Evolutionary conservation across 2,888 invertebrate genomes (phyloP).

Genomic region (Epiblema foenella): DNA sequence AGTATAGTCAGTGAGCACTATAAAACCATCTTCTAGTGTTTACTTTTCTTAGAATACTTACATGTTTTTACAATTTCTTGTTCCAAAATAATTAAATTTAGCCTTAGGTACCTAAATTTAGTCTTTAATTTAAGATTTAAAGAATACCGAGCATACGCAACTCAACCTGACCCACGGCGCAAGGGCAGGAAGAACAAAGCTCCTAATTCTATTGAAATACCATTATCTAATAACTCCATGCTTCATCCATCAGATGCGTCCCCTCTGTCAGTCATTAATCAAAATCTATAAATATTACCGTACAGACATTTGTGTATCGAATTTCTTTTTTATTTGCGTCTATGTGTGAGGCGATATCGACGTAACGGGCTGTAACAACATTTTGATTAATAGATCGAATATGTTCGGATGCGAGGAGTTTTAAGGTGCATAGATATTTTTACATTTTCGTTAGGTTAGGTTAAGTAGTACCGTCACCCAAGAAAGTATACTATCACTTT

Average conservation of each 20-base stretch:
- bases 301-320: conserved; percentile 77
- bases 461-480: not conserved
- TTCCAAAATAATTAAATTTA: too few relatives aligned
- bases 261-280: conserved; percentile 81
- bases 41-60: too few relatives aligned
- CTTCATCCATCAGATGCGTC: conserved; percentile 76
- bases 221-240: conserved; percentile 81
- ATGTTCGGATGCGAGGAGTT: conserved; percentile 30
- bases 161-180: conserved; percentile 55
- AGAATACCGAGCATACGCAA: too few relatives aligned
- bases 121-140: too few relatives aligned
- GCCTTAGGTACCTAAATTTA: too few relatives aligned
- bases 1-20: too few relatives aligned
- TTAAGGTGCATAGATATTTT: conserved; percentile 12
- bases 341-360: conserved; percentile 36
- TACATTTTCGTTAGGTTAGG: not conserved
- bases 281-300: conserved; percentile 79
- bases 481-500: too few relatives aligned
- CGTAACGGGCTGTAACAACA: conserved; percentile 44
- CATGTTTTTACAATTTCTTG: too few relatives aligned
- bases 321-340: conserved; percentile 54
- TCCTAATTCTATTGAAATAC: conserved; percentile 82
- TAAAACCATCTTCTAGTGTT: too few relatives aligned
- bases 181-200: conserved; percentile 78
- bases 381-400: conserved; percentile 39